Base-by-base conservation (phyloP, 1,140 invertebrate species). In the Harlomillsia oculata region DNA sequence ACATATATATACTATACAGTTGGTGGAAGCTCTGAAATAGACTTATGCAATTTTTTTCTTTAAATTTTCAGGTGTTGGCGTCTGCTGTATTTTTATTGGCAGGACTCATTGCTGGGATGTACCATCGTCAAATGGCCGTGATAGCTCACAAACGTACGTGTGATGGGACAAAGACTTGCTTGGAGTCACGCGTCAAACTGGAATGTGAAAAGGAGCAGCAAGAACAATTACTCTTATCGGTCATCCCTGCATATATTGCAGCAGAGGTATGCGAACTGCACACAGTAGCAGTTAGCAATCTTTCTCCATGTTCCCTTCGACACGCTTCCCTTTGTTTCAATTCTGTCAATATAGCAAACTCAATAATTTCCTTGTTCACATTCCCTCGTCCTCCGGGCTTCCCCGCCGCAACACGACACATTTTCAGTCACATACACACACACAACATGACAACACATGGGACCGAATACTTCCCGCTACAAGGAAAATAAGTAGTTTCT, bases 181-280 rank as follows among this genome's bases (percentile, higher is more conserved):
- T 96, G 32, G 89, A 95, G 67, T 91, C 90, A 25, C 75, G 89
- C 56, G 87, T 94, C 32, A 91, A 92, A 72, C 74, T 92, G 28
- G 89, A 94, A 73, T 91, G 89, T 69, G 89, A 94, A 71, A 80
- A 85, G 62, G 88, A 92, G 66, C 89, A 92, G 60, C 85, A 94
- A 71, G 90, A 95, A 71, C 86, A 91, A 66, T 75, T 95, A 37
- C 72, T 96, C 34, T 78, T 93, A 9, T 92, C 89, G 61, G 91
- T 94, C 50, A 93, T 95, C 58, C 91, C 91, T 0, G 89, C 88
- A 5, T 93, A 93, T 67, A 89, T 94, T 43, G 87, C 89, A 8
- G 86, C 85, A 1, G 86, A 90, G 80, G 86, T 87, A 69, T 78
- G 77, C 44, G 28, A 48, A 14, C 21, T 32, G 3, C 39, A 16